A percentile compares a stretch with the other conserved stretches of the same genome.
Evolutionary conservation across 2,113 vertebrate genomes (phyloP).

Genomic region (Apteryx owenii): DNA sequence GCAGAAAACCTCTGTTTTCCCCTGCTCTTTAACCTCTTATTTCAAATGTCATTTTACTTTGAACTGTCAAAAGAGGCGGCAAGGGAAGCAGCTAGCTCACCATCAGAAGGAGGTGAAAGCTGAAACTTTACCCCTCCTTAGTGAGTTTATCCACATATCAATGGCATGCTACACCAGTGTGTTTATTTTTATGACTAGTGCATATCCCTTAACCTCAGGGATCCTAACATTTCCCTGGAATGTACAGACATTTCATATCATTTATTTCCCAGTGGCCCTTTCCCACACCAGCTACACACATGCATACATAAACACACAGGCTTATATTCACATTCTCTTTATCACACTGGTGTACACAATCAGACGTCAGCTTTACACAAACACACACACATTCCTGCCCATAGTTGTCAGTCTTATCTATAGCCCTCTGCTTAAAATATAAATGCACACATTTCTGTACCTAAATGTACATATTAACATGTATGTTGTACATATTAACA

Average conservation of each 20-base stretch:
- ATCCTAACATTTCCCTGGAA: conserved; percentile 64
- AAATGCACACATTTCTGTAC: rapidly evolving
- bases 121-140: conserved; percentile 70
- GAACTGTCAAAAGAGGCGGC: conserved; percentile 54
- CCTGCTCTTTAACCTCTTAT: conserved; percentile 73
- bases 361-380: neutral
- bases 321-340: conserved; percentile 14
- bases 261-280: conserved; percentile 53
- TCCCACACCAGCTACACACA: neutral
- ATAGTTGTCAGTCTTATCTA: neutral
- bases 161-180: neutral
- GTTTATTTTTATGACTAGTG: conserved; percentile 72
- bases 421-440: neutral
- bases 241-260: conserved; percentile 57
- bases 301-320: conserved; percentile 11
- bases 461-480: rapidly evolving
- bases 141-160: conserved; percentile 65
- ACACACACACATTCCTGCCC: neutral
- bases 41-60: conserved; percentile 73
- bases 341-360: neutral
- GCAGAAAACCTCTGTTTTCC: conserved; percentile 61
- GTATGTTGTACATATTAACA: too few relatives aligned
- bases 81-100: conserved; percentile 57
- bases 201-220: conserved; percentile 67
- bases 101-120: conserved; percentile 64